phyloP scores from a whole-genome alignment of 2,113 vertebrate species.

The Zosterops borbonicus region DNA sequence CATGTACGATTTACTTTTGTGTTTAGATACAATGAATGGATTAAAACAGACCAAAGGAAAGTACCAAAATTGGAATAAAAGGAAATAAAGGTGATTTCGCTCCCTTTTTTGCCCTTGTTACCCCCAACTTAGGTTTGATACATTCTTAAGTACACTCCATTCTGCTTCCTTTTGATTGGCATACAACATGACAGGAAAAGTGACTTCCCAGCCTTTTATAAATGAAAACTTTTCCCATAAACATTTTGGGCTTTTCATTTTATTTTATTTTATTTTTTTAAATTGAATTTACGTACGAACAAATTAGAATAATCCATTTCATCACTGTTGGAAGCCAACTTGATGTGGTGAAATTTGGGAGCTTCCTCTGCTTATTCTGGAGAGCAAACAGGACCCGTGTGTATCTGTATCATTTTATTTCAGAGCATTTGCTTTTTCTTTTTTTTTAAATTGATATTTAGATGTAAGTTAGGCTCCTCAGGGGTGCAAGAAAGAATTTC shows the following conservation, averaged over 20 bases:
- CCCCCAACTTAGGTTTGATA: background rate
- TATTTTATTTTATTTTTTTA: background rate
- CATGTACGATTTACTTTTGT: background rate
- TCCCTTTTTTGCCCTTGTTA: background rate
- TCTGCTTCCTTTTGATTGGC: background rate
- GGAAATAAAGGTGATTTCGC: slow-evolving; percentile 89
- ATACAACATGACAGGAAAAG: background rate
- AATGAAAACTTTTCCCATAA: background rate
- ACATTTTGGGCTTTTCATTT: background rate
- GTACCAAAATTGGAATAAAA: slow-evolving; percentile 92
- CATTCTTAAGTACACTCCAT: background rate
- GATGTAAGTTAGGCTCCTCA: background rate
- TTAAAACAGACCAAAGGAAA: slow-evolving; percentile 89
- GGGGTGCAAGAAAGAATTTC: background rate
- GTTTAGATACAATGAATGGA: slow-evolving; percentile 90
- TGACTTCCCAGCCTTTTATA: background rate
- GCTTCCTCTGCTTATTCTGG: background rate
- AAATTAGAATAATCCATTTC: background rate
- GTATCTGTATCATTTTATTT: background rate
- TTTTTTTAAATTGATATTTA: background rate
- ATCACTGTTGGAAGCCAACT: background rate
- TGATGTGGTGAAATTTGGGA: background rate
- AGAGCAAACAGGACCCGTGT: background rate
- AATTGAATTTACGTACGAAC: background rate
- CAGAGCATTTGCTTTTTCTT: background rate